Evolutionary conservation across 1,140 invertebrate genomes (phyloP), one percentile per base, ranked within the genome.

Genomic region (Triops longicaudatus): DNA sequence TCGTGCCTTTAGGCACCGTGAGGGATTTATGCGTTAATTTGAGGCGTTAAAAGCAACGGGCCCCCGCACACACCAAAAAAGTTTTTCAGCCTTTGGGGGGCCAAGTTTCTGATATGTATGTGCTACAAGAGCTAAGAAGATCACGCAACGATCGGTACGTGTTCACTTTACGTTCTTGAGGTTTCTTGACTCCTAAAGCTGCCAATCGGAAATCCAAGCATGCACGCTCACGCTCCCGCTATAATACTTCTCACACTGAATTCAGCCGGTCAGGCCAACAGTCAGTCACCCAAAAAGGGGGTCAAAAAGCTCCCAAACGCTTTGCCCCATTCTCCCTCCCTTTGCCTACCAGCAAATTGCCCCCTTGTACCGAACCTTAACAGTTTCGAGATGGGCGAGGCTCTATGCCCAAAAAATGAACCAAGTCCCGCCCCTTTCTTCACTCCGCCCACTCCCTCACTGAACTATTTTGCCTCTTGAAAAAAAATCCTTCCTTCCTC

Each of bases 151-250:
- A 63, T 63, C 14, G 50, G 14, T 37, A 37, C 50, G 22, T 63
- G 50, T 63, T 63, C 50, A 63, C 50, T 63, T 63, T 63, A n/a
- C 50, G 50, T 63, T 37, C 31, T 37, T 22, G 50, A 22, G 50
- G 50, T 63, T 63, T 22, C 50, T 63, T 22, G 14, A 63, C 50
- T 63, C 22, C 50, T 63, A 63, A 63, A 63, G 50, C 50, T 63
- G 50, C 50, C 50, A 63, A 63, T 63, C 50, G 50, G 50, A 63
- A 63, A 63, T 63, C 50, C 50, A 63, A 63, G 50, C 50, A 63
- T 63, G 50, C 50, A 63, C 50, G 50, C 50, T 63, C 50, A 63
- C 50, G 50, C 12, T 22, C 22, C 50, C n/a, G 50, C 50, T 63
- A 63, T 63, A 63, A 63, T 63, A 63, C 50, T 63, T 63, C 50